Evolutionary conservation across 2,888 invertebrate genomes (phyloP), one percentile per base, ranked within the genome.

Genomic region (Pterobdella sp.): DNA sequence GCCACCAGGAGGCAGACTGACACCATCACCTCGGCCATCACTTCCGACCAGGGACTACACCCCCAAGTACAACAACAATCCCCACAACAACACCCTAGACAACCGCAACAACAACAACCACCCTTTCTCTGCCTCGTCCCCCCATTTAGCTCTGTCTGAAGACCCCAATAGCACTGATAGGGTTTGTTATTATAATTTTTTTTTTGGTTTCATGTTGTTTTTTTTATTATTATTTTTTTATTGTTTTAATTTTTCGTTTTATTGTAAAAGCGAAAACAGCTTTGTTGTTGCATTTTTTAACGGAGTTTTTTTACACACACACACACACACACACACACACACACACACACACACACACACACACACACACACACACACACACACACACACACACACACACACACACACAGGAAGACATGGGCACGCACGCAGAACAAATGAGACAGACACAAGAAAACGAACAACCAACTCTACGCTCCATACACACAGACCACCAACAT

Each of bases 1-100:
- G n/a, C n/a, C n/a, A n/a, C n/a, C n/a, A n/a, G n/a, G n/a, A n/a
- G 94, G 93, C 68, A 89, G 94, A 79, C 92, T 93, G 75, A 93
- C 93, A 56, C 92, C 93, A 69, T 76, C 76, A 10, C 76, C 77
- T n/a, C 76, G 77, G 26, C 74, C 76, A 31, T 77, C 76, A 0
- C 66, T 74, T 14, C 74, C 68, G 31, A 63, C 74, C 31, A 71
- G 74, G 36, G 80, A 81, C 76, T 79, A 78, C 83, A 87, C 91
- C 81, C 94, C 94, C 86, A 95, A 95, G 86, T 95, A 95, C 85
- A 42, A 42, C 49, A 42, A 7, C 49, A 42, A 42, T 14, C 49
- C 49, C 7, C 49, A 42, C 49, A 7, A 42, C 49, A 42, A 7
- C 49, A 42, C 49, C 22, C 7, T 14, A 42, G 10, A 42, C 7